Percentiles rank a stretch among this genome's conserved stretches.
phyloP scores from a whole-genome alignment of 2,113 vertebrate genomes.

The Isurus oxyrinchus region DNA sequence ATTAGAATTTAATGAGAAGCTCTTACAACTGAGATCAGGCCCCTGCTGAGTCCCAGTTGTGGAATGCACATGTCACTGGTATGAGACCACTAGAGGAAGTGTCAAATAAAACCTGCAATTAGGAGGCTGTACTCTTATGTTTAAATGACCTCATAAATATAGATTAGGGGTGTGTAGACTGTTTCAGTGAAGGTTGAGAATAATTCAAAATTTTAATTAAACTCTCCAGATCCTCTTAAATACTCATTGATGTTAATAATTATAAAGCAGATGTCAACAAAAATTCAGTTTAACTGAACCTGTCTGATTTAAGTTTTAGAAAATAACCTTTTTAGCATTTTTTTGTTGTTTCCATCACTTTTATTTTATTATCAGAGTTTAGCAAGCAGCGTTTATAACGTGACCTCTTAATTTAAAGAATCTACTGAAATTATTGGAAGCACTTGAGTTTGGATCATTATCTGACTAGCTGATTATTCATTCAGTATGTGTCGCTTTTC shows the following conservation, averaged over 20 bases:
- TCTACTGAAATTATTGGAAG: not conserved
- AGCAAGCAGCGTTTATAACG: not conserved
- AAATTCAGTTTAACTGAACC: not conserved
- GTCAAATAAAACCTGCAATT: slow-evolving; percentile 20
- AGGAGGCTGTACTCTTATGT: not conserved
- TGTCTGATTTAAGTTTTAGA: not conserved
- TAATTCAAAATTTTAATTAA: slow-evolving; percentile 14
- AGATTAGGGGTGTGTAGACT: not conserved
- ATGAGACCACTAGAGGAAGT: not conserved
- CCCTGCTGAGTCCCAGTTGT: not conserved
- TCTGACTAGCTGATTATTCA: not conserved
- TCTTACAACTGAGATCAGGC: not conserved
- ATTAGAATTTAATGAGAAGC: slow-evolving; percentile 15
- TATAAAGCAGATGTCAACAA: not conserved
- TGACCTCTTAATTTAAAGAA: not conserved
- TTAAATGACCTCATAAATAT: slow-evolving; percentile 27
- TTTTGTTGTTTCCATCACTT: not conserved
- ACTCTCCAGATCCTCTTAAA: slow-evolving; percentile 3
- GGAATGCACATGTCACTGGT: not conserved
- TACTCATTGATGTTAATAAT: slow-evolving; percentile 17
- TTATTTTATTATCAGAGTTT: not conserved
- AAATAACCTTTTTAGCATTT: not conserved
- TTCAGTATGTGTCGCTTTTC: not conserved
- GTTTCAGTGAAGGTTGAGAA: slow-evolving; percentile 20
- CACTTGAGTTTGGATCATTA: not conserved